phyloP scores from a whole-genome alignment of 2,888 invertebrate species.

The Cephus sareptanus region DNA sequence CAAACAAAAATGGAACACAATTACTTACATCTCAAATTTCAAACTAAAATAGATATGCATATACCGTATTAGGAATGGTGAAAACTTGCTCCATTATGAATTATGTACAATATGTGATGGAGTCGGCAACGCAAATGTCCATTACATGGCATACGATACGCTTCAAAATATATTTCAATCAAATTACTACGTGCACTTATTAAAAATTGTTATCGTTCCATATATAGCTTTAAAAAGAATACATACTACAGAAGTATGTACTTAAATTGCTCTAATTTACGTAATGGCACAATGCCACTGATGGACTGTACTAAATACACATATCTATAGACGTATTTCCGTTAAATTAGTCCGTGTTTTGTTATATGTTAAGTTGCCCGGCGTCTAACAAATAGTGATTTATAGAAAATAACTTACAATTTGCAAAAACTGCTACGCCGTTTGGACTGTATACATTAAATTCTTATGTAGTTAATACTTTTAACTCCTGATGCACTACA shows the following conservation, averaged over 20 bases:
- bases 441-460: background rate
- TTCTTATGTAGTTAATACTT: background rate
- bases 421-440: background rate
- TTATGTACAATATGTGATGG: background rate
- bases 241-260: background rate
- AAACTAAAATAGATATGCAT: background rate
- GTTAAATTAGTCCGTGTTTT: background rate
- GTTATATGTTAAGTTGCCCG: background rate
- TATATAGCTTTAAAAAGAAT: background rate
- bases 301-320: background rate
- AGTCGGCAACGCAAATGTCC: background rate
- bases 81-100: background rate
- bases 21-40: background rate
- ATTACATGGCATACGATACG: background rate
- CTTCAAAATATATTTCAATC: background rate
- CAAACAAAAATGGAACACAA: background rate
- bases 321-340: background rate
- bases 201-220: background rate
- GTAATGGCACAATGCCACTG: background rate
- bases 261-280: background rate
- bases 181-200: background rate
- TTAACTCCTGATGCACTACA: background rate
- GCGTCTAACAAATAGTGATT: background rate
- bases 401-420: background rate
- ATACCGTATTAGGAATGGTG: background rate